Conservation (phyloP, 2,888 invertebrate species). For the Pterostichus niger region DNA sequence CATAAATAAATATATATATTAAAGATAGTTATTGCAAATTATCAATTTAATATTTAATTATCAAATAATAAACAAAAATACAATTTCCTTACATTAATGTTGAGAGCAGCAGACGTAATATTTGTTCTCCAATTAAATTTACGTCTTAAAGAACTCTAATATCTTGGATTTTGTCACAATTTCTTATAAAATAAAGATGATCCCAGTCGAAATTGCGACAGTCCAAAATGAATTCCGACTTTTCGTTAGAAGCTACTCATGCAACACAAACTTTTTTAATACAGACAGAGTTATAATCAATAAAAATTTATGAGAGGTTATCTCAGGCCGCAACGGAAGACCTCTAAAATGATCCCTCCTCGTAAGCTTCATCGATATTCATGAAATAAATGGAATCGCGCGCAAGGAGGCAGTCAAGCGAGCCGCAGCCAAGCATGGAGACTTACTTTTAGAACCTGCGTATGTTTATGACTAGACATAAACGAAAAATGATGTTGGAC, state of each 20-base stretch:
- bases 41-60: too few species aligned
- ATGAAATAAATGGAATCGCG: slow-evolving; percentile 48
- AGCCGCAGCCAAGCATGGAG: not conserved
- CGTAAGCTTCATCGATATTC: slow-evolving; percentile 51
- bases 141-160: too few species aligned
- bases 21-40: too few species aligned
- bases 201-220: not conserved
- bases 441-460: not conserved
- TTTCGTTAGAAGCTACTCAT: not conserved
- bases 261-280: slow-evolving; percentile 49
- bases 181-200: too few species aligned
- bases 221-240: not conserved
- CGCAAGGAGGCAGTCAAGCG: not conserved
- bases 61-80: too few species aligned
- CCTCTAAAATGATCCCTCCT: slow-evolving; percentile 37
- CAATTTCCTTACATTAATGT: too few species aligned
- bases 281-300: slow-evolving; percentile 47
- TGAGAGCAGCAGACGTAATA: too few species aligned
- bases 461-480: too few species aligned
- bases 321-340: slow-evolving; percentile 4
- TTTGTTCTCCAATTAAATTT: too few species aligned
- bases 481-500: too few species aligned
- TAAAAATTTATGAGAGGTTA: slow-evolving; percentile 59
- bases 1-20: too few species aligned
- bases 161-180: not conserved